Evolutionary conservation across 2,888 invertebrate species (phyloP), one percentile per base, ranked within the genome.

Genomic region (Bhutanitis thaidina): DNA sequence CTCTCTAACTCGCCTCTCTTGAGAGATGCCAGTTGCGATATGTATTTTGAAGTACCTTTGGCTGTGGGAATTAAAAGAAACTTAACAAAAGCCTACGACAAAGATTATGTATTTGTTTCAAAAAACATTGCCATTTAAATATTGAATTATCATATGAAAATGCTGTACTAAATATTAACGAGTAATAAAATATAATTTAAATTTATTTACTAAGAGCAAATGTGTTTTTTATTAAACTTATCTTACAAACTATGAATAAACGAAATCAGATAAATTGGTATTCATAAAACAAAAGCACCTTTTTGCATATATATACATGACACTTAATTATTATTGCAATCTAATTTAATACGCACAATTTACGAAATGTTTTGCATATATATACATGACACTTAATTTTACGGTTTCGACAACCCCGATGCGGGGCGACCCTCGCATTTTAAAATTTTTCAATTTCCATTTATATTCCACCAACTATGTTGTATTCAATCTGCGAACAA

Each of bases 361-460:
- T 39, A n/a, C 14, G 7, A 32, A 46, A 32, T 16, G 20, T 38
- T 32, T 13, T 16, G n/a, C 36, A n/a, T 14, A 7, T 39, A 10
- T 32, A 49, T 44, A n/a, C n/a, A n/a, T n/a, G n/a, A n/a, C n/a
- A n/a, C n/a, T 87, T 86, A 84, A 87, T 88, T 88, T 89, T 88
- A 87, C 87, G 88, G 79, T 83, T 82, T 76, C 75, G 59, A 72
- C 77, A 68, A 81, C 86, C 83, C 80, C 76, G 61, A 65, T 58
- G 74, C 65, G 74, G 69, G 59, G 64, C 79, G 78, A 83, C 86
- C 87, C 86, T 85, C 84, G 77, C 77, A 68, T 81, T 86, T 20
- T 20, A 3, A 20, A 81, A 83, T 87, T 86, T 88, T 88, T 88
- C 87, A 85, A 86, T 87, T 88, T 86, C 77, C 82, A 85, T 88